Conservation (phyloP, 1,140 invertebrate genomes). For the Lepidostoma basale region DNA sequence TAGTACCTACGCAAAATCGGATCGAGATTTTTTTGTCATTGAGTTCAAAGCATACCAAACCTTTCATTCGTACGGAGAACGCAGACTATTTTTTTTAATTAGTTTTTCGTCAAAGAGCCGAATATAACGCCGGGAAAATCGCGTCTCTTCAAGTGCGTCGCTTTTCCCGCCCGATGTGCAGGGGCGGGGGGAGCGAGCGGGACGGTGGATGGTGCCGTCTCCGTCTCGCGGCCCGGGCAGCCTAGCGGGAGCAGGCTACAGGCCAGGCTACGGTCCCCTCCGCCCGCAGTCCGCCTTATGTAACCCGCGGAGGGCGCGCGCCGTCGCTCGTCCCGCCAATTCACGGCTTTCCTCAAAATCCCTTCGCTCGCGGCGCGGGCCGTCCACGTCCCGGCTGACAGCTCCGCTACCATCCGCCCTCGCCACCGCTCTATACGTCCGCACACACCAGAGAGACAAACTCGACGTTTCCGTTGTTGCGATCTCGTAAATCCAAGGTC, state of each 20-base stretch:
- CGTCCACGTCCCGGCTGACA: neutral
- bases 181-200: neutral
- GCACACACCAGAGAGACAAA: too few species aligned
- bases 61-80: too few species aligned
- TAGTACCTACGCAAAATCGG: too few species aligned
- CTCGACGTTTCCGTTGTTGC: neutral
- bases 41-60: too few species aligned
- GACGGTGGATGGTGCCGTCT: neutral
- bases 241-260: neutral
- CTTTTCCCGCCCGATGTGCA: slow-evolving; percentile 5
- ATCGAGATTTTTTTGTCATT: too few species aligned
- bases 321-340: neutral
- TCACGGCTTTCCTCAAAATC: neutral
- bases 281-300: slow-evolving; percentile 18
- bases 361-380: neutral
- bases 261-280: neutral
- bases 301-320: neutral
- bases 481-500: neutral
- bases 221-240: slow-evolving; percentile 16
- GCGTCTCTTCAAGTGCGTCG: neutral
- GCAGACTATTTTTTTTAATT: too few species aligned
- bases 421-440: neutral
- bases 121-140: slow-evolving; percentile 15
- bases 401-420: neutral
- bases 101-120: too few species aligned